Conservation (phyloP, 2,888 invertebrate genomes). For the Drosophila suboccidentalis region DNA sequence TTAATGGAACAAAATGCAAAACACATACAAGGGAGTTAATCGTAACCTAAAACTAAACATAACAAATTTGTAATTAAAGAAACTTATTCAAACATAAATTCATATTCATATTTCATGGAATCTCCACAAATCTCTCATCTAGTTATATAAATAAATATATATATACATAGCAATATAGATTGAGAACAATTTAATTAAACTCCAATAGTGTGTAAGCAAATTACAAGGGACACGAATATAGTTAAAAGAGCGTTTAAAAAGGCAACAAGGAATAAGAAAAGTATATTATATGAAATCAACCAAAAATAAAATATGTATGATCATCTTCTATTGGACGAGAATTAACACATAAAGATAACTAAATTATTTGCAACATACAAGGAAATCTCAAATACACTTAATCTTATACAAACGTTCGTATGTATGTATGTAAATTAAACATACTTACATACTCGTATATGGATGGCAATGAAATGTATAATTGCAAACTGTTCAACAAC, state of each 20-base stretch:
- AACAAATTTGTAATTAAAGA: slow-evolving; percentile 50
- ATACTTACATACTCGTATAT: slow-evolving; percentile 21
- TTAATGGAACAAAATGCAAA: slow-evolving; percentile 85
- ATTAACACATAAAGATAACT: slow-evolving; percentile 3
- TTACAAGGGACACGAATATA: slow-evolving; percentile 71
- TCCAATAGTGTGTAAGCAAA: slow-evolving; percentile 67
- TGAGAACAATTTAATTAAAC: slow-evolving; percentile 47
- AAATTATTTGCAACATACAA: slow-evolving; percentile 47
- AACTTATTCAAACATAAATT: slow-evolving; percentile 64
- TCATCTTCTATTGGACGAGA: slow-evolving; percentile 22
- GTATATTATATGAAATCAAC: slow-evolving; percentile 12
- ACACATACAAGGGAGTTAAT: slow-evolving; percentile 86
- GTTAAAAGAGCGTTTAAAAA: slow-evolving; percentile 44
- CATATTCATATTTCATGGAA: slow-evolving; percentile 64
- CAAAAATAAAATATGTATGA: slow-evolving; percentile 36
- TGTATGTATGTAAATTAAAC: slow-evolving; percentile 17
- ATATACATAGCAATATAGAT: slow-evolving; percentile 19
- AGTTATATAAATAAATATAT: slow-evolving; percentile 49
- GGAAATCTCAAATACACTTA: slow-evolving; percentile 55
- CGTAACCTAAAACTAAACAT: slow-evolving; percentile 79
- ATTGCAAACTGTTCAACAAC: slow-evolving; percentile 66
- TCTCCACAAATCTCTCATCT: slow-evolving; percentile 52
- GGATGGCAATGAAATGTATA: slow-evolving; percentile 35
- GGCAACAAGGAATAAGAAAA: slow-evolving; percentile 25
- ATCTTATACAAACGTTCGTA: slow-evolving; percentile 20